Percentiles rank a stretch among this genome's conserved stretches.
Evolutionary conservation across 2,797 vertebrate genomes (phyloP).

Genomic region (Iguana delicatissima): DNA sequence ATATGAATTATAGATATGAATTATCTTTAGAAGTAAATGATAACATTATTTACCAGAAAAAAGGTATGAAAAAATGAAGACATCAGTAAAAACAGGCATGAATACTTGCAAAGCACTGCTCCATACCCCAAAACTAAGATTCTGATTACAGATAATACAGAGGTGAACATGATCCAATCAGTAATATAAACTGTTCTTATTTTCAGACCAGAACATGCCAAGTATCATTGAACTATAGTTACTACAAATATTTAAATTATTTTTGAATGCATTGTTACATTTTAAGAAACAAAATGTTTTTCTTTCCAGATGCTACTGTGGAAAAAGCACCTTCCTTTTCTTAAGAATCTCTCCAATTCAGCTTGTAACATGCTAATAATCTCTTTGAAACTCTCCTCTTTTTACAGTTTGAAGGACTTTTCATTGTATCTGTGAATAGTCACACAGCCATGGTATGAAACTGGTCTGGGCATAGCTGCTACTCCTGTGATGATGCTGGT

Average conservation of each 20-base stretch:
- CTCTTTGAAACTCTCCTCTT: conserved; percentile 59
- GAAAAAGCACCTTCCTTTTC: conserved; percentile 62
- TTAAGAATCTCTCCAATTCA: conserved; percentile 65
- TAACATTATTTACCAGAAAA: conserved; percentile 51
- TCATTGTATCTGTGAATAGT: conserved; percentile 98
- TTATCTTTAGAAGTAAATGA: conserved; percentile 49
- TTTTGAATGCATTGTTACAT: conserved; percentile 53
- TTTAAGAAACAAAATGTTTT: conserved; percentile 62
- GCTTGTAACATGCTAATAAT: conserved; percentile 64
- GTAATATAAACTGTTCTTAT: not conserved
- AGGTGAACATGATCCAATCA: conserved; percentile 41
- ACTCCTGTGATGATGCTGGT: conserved; percentile 95
- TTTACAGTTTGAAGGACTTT: conserved; percentile 88
- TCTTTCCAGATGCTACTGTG: conserved; percentile 50
- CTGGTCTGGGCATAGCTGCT: conserved; percentile 94
- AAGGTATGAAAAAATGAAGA: conserved; percentile 52
- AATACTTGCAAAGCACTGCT: conserved; percentile 62
- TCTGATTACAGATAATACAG: conserved; percentile 35
- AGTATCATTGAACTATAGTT: conserved; percentile 42
- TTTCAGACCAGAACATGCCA: conserved; percentile 22
- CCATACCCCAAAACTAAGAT: conserved; percentile 47
- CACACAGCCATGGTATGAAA: conserved; percentile 97
- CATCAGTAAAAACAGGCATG: conserved; percentile 64
- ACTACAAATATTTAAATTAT: conserved; percentile 56
- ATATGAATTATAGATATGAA: not conserved